Evolutionary conservation across 2,888 invertebrate genomes (phyloP).

Genomic region (Cerastis leucographa): DNA sequence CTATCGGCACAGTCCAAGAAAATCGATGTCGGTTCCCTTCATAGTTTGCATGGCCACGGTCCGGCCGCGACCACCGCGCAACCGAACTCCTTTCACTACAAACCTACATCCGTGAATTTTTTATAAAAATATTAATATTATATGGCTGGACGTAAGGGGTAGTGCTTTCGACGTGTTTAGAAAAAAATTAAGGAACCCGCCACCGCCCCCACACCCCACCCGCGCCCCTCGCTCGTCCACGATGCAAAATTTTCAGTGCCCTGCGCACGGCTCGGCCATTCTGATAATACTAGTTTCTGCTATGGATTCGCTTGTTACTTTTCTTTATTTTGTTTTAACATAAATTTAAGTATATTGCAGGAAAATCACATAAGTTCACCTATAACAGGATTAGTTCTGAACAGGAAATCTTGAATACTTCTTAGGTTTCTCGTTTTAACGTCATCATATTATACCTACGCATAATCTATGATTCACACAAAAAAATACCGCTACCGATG

Average conservation of each 20-base stretch:
- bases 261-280: slow-evolving; percentile 79
- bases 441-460: not conserved
- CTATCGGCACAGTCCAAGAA: slow-evolving; percentile 89
- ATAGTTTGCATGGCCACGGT: slow-evolving; percentile 88
- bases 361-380: not conserved
- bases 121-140: slow-evolving; percentile 52
- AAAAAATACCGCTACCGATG: slow-evolving; percentile 1
- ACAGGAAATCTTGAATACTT: slow-evolving; percentile 1
- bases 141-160: slow-evolving; percentile 46
- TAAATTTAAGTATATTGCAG: not conserved
- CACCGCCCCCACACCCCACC: slow-evolving; percentile 66
- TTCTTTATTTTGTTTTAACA: slow-evolving; percentile 4
- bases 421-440: not conserved
- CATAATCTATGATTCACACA: slow-evolving; percentile 35
- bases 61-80: slow-evolving; percentile 63
- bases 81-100: slow-evolving; percentile 41
- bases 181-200: slow-evolving; percentile 79
- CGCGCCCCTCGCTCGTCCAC: slow-evolving; percentile 75
- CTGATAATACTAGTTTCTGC: slow-evolving; percentile 63
- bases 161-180: slow-evolving; percentile 71
- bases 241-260: slow-evolving; percentile 84
- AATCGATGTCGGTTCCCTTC: slow-evolving; percentile 88
- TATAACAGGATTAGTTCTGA: not conserved
- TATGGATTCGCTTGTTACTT: slow-evolving; percentile 47
- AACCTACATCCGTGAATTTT: slow-evolving; percentile 46